Evolutionary conservation across 2,113 vertebrate species (phyloP).

Genomic region (Hiodon alosoides): DNA sequence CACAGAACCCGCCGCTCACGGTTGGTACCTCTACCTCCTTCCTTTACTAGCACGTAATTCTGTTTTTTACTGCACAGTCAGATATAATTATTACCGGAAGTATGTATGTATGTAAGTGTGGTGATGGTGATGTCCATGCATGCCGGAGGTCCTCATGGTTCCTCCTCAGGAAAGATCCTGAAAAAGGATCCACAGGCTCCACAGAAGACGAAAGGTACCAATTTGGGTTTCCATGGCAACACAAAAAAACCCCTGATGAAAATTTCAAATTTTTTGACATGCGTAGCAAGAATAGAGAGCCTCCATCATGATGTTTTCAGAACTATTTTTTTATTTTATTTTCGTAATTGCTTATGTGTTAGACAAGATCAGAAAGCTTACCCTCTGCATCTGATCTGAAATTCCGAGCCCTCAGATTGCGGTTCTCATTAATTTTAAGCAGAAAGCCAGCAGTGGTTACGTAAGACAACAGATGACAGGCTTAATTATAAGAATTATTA

Average conservation of each 20-base stretch:
- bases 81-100: constrained; percentile 28
- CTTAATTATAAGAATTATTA: background rate
- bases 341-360: background rate
- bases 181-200: background rate
- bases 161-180: background rate
- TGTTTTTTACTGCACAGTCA: background rate
- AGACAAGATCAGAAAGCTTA: background rate
- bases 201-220: background rate
- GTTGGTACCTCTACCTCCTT: constrained; percentile 63
- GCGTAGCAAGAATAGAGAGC: background rate
- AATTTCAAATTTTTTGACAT: background rate
- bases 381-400: background rate
- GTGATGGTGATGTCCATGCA: background rate
- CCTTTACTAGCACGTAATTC: constrained; percentile 38
- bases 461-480: background rate
- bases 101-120: background rate
- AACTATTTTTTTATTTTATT: background rate
- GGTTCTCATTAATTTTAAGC: background rate
- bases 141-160: background rate
- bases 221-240: constrained; percentile 10
- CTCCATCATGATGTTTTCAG: background rate
- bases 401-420: background rate
- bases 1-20: constrained; percentile 72
- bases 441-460: background rate
- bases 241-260: background rate